Conservation (phyloP, 1,140 invertebrate species). For the Drosophila mayri region DNA sequence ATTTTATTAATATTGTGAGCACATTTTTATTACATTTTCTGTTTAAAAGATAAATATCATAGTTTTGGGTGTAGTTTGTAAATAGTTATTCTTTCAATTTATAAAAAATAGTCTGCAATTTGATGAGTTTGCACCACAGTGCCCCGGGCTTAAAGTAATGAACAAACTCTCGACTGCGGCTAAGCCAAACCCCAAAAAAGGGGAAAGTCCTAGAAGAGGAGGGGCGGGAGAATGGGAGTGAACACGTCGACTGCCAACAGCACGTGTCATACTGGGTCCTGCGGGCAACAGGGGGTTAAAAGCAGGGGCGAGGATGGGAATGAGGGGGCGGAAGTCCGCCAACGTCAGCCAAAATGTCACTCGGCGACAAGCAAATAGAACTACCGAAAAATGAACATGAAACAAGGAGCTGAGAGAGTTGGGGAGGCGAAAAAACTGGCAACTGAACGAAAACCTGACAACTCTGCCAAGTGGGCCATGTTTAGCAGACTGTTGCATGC, state of each 20-base stretch:
- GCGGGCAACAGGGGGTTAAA: slow-evolving; percentile 17
- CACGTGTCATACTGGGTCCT: slow-evolving; percentile 41
- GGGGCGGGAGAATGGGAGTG: slow-evolving; percentile 2
- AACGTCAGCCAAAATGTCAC: slow-evolving; percentile 64
- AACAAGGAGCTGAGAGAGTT: slow-evolving; percentile 15
- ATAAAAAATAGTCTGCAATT: neutral
- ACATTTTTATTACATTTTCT: neutral
- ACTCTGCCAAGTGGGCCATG: slow-evolving; percentile 52
- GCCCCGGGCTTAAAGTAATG: slow-evolving; percentile 63
- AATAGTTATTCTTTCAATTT: neutral
- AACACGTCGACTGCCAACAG: slow-evolving; percentile 47
- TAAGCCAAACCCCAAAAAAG: slow-evolving; percentile 17
- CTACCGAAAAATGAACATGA: slow-evolving; percentile 50
- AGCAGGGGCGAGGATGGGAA: neutral
- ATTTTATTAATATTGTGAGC: neutral
- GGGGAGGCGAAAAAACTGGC: slow-evolving; percentile 8
- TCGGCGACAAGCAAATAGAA: slow-evolving; percentile 66
- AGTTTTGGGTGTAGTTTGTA: neutral
- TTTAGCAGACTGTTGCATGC: slow-evolving; percentile 69
- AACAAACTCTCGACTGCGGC: slow-evolving; percentile 42
- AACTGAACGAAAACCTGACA: slow-evolving; percentile 39
- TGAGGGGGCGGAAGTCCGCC: slow-evolving; percentile 26
- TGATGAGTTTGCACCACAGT: slow-evolving; percentile 29
- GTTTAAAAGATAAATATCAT: neutral
- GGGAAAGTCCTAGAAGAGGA: neutral